phyloP scores from a whole-genome alignment of 2,113 vertebrate genomes.

The Machaerirhynchus nigripectus region DNA sequence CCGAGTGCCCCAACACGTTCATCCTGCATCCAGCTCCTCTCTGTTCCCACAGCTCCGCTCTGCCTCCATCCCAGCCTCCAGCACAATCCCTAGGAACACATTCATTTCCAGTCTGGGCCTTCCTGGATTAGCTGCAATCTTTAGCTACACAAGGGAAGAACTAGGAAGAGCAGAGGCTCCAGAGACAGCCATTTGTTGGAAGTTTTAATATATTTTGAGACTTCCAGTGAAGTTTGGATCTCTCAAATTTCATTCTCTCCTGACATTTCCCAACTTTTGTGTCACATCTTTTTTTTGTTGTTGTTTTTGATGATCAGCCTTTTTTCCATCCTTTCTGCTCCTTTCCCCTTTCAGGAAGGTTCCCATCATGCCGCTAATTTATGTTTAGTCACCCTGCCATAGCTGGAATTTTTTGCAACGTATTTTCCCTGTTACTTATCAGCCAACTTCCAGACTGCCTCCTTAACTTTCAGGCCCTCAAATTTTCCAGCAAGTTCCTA shows the following conservation, averaged over 20 bases:
- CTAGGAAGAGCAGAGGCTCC: neutral
- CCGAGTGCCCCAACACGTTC: neutral
- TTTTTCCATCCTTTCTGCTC: neutral
- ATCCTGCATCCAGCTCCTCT: neutral
- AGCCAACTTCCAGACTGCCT: neutral
- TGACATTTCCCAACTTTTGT: neutral
- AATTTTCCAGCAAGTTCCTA: neutral
- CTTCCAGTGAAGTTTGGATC: neutral
- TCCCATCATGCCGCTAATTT: neutral
- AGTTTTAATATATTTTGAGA: neutral
- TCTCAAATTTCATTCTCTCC: neutral
- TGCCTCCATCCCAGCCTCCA: neutral
- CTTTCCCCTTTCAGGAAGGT: neutral
- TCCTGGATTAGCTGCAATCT: neutral
- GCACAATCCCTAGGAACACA: neutral
- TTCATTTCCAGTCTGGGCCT: neutral
- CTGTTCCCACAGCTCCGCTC: neutral
- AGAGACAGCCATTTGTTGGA: neutral
- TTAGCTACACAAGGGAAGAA: neutral
- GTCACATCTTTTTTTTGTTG: neutral
- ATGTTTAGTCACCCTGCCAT: neutral
- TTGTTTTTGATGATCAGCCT: neutral
- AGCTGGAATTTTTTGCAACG: neutral
- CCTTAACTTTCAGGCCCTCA: neutral
- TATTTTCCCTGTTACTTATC: neutral